phyloP scores from a whole-genome alignment of 2,888 invertebrate genomes.

The Drosophila conformis region DNA sequence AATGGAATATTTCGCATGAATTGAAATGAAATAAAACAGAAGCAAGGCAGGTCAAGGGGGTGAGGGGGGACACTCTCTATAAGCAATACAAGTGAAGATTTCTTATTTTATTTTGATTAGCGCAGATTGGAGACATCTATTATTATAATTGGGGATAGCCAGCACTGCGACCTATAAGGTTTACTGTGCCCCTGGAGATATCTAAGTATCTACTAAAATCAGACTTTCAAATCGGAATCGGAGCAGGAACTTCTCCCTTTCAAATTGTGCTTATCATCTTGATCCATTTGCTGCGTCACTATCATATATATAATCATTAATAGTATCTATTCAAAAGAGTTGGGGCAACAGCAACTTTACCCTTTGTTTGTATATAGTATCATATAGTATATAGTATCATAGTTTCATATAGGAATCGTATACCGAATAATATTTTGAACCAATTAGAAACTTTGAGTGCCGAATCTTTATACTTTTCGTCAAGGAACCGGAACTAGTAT shows the following conservation, averaged over 20 bases:
- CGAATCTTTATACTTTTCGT: too few species aligned
- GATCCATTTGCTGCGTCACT: not conserved
- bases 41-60: not conserved
- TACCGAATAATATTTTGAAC: too few species aligned
- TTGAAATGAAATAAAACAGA: not conserved
- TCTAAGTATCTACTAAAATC: not conserved
- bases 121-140: too few species aligned
- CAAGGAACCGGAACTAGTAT: not conserved
- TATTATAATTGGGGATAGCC: too few species aligned
- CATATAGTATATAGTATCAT: not conserved
- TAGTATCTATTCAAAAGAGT: not conserved
- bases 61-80: too few species aligned
- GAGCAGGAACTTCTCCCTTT: too few species aligned
- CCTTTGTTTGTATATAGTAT: too few species aligned
- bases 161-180: too few species aligned
- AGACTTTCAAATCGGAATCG: not conserved
- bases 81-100: not conserved
- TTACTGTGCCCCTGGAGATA: too few species aligned
- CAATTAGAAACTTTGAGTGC: not conserved
- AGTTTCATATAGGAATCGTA: too few species aligned
- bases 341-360: not conserved
- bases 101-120: not conserved
- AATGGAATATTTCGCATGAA: not conserved
- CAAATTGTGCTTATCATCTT: not conserved
- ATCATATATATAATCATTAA: not conserved